phyloP scores from a whole-genome alignment of 2,888 invertebrate species.

The Prenolepis imparis region DNA sequence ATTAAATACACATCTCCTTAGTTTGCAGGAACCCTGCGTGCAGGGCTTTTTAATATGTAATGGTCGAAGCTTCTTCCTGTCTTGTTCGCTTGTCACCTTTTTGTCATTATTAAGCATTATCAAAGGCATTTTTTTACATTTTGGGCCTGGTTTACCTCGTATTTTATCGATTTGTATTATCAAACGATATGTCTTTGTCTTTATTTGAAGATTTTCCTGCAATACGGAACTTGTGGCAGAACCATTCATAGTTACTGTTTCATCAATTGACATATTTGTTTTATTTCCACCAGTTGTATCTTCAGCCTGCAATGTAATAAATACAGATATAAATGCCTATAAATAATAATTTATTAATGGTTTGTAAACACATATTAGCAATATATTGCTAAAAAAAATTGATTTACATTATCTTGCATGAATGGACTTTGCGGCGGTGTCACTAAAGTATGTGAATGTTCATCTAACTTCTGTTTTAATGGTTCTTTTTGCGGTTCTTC shows the following conservation, averaged over 20 bases:
- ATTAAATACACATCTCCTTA: constrained; percentile 66
- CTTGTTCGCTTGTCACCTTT: neutral
- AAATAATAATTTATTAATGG: neutral
- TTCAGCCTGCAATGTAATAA: constrained; percentile 49
- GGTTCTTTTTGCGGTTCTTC: constrained; percentile 6
- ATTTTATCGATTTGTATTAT: constrained; percentile 82
- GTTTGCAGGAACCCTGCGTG: constrained; percentile 67
- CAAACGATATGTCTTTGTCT: constrained; percentile 75
- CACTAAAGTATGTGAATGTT: constrained; percentile 54
- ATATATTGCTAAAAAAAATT: neutral
- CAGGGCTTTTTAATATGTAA: constrained; percentile 55
- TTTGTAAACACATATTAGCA: neutral
- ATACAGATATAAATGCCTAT: neutral
- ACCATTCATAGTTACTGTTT: constrained; percentile 45
- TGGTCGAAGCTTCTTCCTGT: neutral
- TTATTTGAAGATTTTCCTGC: constrained; percentile 12
- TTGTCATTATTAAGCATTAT: constrained; percentile 44
- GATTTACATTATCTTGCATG: constrained; percentile 58
- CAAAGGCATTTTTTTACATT: constrained; percentile 67
- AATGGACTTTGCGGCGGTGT: constrained; percentile 60
- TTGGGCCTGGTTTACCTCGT: constrained; percentile 76
- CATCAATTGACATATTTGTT: neutral
- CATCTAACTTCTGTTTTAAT: constrained; percentile 65
- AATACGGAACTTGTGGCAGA: constrained; percentile 29
- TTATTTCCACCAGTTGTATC: constrained; percentile 44